These are phyloP conservation scores for Serranochromis macrocephalus DNA, from an alignment of 2,113 vertebrate species.

Conservation along the genomic window DNA sequence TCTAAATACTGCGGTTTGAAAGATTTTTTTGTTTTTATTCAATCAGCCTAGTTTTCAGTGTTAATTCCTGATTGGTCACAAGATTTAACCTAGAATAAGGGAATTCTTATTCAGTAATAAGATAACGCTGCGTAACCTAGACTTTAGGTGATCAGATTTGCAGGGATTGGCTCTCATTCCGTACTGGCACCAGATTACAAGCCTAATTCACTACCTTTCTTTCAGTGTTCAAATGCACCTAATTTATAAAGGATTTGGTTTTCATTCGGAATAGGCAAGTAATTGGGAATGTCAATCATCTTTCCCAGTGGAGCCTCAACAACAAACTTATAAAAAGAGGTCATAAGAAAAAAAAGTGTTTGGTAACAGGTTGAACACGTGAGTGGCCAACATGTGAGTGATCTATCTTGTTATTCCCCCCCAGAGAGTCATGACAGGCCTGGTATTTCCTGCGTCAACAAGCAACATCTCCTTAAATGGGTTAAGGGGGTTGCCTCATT, in stretches of 20 bases:
- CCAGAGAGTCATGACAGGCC: slow-evolving; percentile 34
- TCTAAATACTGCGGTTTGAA: not conserved
- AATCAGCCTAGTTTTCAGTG: not conserved
- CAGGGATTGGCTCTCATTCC: slow-evolving; percentile 17
- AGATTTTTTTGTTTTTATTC: not conserved
- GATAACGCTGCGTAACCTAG: not conserved
- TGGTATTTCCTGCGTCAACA: slow-evolving; percentile 53
- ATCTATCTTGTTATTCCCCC: slow-evolving; percentile 43
- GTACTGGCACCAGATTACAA: slow-evolving; percentile 15
- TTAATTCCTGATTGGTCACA: not conserved
- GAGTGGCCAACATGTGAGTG: slow-evolving; percentile 18
- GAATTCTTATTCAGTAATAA: not conserved
- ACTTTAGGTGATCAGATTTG: slow-evolving; percentile 26
- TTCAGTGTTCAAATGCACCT: not conserved
- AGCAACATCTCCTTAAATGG: slow-evolving; percentile 52
- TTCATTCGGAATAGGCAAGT: not conserved
- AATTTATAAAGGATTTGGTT: not conserved
- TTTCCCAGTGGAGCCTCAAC: not conserved
- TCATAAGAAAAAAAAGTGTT: not conserved
- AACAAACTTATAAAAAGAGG: not conserved
- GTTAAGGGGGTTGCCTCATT: slow-evolving; percentile 37
- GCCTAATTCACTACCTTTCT: not conserved
- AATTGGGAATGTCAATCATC: not conserved
- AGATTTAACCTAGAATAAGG: not conserved
- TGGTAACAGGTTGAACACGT: slow-evolving; percentile 14